Evolutionary conservation across 2,888 invertebrate genomes (phyloP).

Genomic region (Lamproptera curius): DNA sequence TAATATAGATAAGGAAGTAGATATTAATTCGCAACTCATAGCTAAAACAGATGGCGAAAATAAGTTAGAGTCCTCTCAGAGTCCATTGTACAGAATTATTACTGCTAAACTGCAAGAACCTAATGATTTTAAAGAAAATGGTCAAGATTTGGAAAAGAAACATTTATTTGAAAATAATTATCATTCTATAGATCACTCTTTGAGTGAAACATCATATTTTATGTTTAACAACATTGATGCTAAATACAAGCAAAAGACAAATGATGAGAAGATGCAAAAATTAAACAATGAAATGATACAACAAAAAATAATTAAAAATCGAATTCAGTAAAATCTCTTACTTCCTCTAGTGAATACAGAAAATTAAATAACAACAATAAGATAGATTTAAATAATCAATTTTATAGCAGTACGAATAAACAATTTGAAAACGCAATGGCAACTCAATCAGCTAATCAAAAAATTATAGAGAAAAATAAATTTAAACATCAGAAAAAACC

Average conservation of each 20-base stretch:
- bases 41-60: constrained; percentile 3
- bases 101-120: no score
- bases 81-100: no score
- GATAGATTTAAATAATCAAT: no score
- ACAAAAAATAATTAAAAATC: not conserved
- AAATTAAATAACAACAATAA: no score
- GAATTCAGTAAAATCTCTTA: constrained; percentile 12
- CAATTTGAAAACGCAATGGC: no score
- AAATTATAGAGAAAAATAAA: not conserved
- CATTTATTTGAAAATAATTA: not conserved
- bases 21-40: not conserved
- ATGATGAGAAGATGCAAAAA: constrained; percentile 1
- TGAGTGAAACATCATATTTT: constrained; percentile 14
- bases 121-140: no score
- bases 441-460: no score
- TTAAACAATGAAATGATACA: constrained; percentile 1
- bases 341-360: not conserved
- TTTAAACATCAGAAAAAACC: no score
- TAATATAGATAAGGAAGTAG: constrained; percentile 6
- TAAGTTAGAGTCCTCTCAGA: no score
- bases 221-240: no score
- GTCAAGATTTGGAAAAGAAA: not conserved
- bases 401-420: no score
- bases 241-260: not conserved
- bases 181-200: not conserved